Evolutionary conservation across 92 coral and sea anemone genomes (phyloP), one percentile per base, ranked within the genome.

Genomic region (Palythoa grandis): DNA sequence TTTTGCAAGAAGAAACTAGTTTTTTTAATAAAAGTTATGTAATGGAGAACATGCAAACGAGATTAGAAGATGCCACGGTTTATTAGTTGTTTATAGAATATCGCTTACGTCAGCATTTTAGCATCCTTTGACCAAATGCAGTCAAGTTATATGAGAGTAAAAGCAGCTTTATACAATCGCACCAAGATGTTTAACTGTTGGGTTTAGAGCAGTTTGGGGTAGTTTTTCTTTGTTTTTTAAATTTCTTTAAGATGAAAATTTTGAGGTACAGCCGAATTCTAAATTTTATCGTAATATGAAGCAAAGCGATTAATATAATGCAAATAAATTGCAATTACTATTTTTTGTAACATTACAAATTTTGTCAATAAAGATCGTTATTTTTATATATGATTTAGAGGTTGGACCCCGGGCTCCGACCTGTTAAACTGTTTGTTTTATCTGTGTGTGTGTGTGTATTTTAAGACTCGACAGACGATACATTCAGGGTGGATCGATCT

Each of bases 311-410:
- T 12, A 7, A 37, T 57, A 60, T 57, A 23, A 39, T 78, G 25
- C 65, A 43, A 66, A 48, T 43, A 23, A 47, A 43, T 52, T n/a
- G 9, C 23, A 20, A 66, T 65, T 80, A 17, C 74, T 43, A 66
- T 80, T 66, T n/a, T 29, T 80, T 80, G 74, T 80, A 80, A 80
- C 74, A 79, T 35, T 63, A 39, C 2, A 68, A 66, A n/a, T 65
- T 65, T 29, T 65, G 12, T 80, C 85, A 80, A 80, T 80, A 80
- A 80, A 80, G 85, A 66, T 54, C 53, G 56, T 9, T 78, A 80
- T 79, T 79, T 52, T 79, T 43, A 43, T 22, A 22, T 40, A 23
- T 63, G 19, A 20, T 5, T 43, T 80, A 47, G 74, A 22, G 85
- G 58, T n/a, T 19, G 57, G 56, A 47, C 40, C 3, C n/a, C 35